A percentile compares a stretch with the other conserved stretches of the same genome.
These are phyloP conservation scores for Lates calcarifer DNA, from an alignment of 2,113 vertebrate species.

Conservation along the genomic window DNA sequence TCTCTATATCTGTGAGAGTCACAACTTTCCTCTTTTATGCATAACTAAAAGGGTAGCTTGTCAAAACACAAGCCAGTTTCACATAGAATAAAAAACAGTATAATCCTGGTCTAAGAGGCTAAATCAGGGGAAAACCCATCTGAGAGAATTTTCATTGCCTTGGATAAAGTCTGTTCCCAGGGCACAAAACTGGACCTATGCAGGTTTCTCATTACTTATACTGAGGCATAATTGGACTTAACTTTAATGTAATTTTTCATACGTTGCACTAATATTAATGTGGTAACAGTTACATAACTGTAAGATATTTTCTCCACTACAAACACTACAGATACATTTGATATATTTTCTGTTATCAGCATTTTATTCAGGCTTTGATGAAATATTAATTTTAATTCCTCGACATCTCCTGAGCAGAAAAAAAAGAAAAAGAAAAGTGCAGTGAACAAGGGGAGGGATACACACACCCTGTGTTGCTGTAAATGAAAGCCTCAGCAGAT, in stretches of 20 bases:
- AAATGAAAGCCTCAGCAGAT: slow-evolving; percentile 65
- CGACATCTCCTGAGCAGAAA: slow-evolving; percentile 56
- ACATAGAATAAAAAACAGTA: slow-evolving; percentile 38
- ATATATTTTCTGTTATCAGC: slow-evolving; percentile 71
- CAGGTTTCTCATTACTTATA: background rate
- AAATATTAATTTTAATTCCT: slow-evolving; percentile 73
- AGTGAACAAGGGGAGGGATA: slow-evolving; percentile 31
- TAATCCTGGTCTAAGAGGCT: slow-evolving; percentile 31
- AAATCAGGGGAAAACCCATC: slow-evolving; percentile 26
- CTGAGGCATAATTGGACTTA: slow-evolving; percentile 26
- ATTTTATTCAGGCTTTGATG: slow-evolving; percentile 70
- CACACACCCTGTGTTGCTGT: slow-evolving; percentile 27
- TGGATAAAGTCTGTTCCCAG: slow-evolving; percentile 11
- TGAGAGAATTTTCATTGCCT: slow-evolving; percentile 8
- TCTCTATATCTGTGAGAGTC: slow-evolving; percentile 24
- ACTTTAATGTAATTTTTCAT: slow-evolving; percentile 2
- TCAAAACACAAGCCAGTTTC: slow-evolving; percentile 48
- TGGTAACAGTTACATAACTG: slow-evolving; percentile 48
- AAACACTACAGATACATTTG: slow-evolving; percentile 58
- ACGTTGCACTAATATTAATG: slow-evolving; percentile 23
- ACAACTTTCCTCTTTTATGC: slow-evolving; percentile 22
- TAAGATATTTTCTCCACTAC: slow-evolving; percentile 44
- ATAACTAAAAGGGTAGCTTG: slow-evolving; percentile 27
- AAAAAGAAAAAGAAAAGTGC: slow-evolving; percentile 58
- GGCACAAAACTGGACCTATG: slow-evolving; percentile 14